Base-by-base conservation (phyloP, 1,140 invertebrate genomes). In the Doryteuthis pealeii region DNA sequence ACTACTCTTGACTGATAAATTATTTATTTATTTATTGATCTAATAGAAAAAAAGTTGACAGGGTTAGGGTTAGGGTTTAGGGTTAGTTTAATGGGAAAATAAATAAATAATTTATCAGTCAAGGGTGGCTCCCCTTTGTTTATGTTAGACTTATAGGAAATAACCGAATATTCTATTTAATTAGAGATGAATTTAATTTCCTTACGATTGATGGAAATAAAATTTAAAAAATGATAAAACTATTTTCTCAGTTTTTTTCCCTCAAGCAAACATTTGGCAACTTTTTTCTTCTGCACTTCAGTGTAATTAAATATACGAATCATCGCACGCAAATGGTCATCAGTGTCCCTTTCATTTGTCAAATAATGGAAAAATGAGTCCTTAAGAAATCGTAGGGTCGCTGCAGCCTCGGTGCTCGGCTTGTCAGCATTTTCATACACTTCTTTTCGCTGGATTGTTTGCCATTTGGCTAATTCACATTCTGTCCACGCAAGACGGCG, bases 291-390 rank as follows among this genome's bases (percentile, higher is more conserved):
- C 72, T 84, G 81, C 2, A 78, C 76, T 8, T 84, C 81, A 4
- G 82, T 79, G 72, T 76, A 84, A 45, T 77, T 80, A 62, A 85
- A 81, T 54, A 85, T 84, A 45, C 79, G 73, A 33, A 85, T 81
- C 69, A 85, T 83, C 22, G 84, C 84, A 26, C 83, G 43, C 22
- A 85, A 40, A 49, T 84, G 81, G 33, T 78, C 78, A 28, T 83
- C 82, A 5, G 74, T 77, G n/a, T 80, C 80, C 35, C 80, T 82
- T 22, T 66, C 54, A 49, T 82, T 80, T 3, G 80, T 84, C 15
- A 83, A 70, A 72, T 80, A 85, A 68, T 84, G 84, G 65, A 79
- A 83, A n/a, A 85, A 81, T 6, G 83, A 78, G 72, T 84, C 84
- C 54, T 82, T 83, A 1, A 85, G 77, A 67, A 85, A 85, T 10